Evolutionary conservation across 2,888 invertebrate genomes (phyloP).

Genomic region (Drosophila nigricruria): DNA sequence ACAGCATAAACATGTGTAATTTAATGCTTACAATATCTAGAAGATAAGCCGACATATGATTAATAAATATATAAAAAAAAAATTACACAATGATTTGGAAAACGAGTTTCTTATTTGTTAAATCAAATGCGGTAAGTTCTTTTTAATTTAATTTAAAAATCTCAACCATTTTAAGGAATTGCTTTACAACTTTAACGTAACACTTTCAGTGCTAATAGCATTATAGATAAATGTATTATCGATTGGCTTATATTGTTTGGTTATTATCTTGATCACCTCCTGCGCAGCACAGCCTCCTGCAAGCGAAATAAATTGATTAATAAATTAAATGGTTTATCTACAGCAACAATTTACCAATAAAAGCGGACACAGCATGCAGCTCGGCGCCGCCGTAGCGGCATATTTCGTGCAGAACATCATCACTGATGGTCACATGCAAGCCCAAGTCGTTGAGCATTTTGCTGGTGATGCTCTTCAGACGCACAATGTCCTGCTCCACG

Average conservation of each 20-base stretch:
- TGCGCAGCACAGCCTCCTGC: constrained; percentile 96
- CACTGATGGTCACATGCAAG: constrained; percentile 91
- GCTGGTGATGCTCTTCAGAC: constrained; percentile 90
- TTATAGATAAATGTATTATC: constrained; percentile 98
- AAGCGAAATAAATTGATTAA: not conserved
- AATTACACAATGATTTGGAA: constrained; percentile 43
- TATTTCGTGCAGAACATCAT: constrained; percentile 97
- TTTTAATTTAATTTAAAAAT: constrained; percentile 1
- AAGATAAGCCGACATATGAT: constrained; percentile 48
- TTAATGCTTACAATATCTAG: constrained; percentile 59
- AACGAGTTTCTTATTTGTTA: not conserved
- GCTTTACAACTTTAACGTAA: constrained; percentile 91
- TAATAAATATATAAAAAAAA: constrained; percentile 59
- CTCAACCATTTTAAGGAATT: constrained; percentile 28
- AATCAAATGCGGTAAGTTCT: constrained; percentile 10
- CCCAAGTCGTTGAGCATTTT: constrained; percentile 95
- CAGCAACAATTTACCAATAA: constrained; percentile 87
- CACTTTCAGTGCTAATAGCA: constrained; percentile 94
- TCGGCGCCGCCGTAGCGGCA: constrained; percentile 98
- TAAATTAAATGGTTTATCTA: not conserved
- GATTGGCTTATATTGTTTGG: constrained; percentile 97
- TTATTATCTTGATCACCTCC: constrained; percentile 97
- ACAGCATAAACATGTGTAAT: constrained; percentile 55
- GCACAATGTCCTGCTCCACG: constrained; percentile 95
- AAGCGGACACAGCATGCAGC: constrained; percentile 96